Evolutionary conservation across 2,797 vertebrate species (phyloP), one percentile per base, ranked within the genome.

Genomic region (Danio jaintianensis): DNA sequence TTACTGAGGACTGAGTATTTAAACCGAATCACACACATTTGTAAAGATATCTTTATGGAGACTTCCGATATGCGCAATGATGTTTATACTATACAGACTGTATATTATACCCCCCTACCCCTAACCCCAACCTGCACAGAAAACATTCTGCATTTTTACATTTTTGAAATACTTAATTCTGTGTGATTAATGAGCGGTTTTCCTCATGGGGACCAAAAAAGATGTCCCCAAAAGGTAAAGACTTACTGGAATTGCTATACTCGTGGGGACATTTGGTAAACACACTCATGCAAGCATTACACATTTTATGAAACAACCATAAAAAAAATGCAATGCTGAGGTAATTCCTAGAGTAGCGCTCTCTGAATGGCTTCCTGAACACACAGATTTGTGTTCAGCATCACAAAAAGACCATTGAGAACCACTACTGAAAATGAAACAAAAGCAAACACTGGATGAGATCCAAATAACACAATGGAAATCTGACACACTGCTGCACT

Each of bases 341-440:
- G 53, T 22, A 43, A 67, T 78, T 78, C n/a, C 42, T 59, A 56
- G 50, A 12, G 18, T 56, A 67, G 15, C 7, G 0, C 50, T 45
- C 50, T 69, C 45, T 69, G 66, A 61, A 78, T 59, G 6, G 64
- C 38, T 68, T 78, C 42, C 66, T 70, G 55, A 61, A 61, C 8
- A 52, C 59, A 43, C 15, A 42, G 6, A 38, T 13, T 43, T 55
- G 48, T 66, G 38, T 7, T 40, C n/a, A 66, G 62, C 13, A n/a
- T 43, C 48, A 76, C 66, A 79, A 71, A 50, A 10, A 1, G 58
- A 47, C 18, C 77, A 79, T 70, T 79, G 29, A 79, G 58, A 43
- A 18, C 12, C 11, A 59, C 13, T 53, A 22, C 63, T 48, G 59
- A 62, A 48, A 61, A 42, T 47, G 56, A 50, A 75, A 62, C 71